Base-by-base conservation (phyloP, 2,113 vertebrate genomes). In the Numenius arquata region DNA sequence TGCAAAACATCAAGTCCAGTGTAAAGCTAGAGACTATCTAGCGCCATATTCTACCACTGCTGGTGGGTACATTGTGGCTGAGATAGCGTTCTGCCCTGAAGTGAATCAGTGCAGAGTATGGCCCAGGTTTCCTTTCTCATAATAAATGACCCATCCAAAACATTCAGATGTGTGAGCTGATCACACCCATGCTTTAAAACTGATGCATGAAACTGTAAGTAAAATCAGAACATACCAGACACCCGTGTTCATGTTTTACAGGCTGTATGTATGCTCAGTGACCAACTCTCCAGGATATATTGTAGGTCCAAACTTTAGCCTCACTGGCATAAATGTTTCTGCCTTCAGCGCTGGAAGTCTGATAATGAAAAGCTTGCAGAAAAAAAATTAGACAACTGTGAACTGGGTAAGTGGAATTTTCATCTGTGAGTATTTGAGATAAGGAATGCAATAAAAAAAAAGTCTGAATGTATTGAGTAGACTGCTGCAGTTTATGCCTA, bases 371-470 rank as follows among this genome's bases (percentile, higher is more conserved):
- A 34, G 15, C 20, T 89, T 86, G 20, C 43, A 82, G n/a, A 36
- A 82, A 80, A 72, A 73, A 43, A 56, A n/a, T 20, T 41, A 82
- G 34, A 81, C 59, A 63, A 55, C 47, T 88, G 34, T 85, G 48
- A 94, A 47, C 34, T 34, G 47, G 8, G 8, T 72, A 89, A 89
- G 47, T 59, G 43, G 53, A 81, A 36, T 89, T 96, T 91, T 84
- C 0, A 0, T 59, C 73, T 89, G 43, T 72, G 66, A 68, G 40
- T 15, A 27, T 87, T 91, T 55, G 56, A 88, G 88, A 79, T 78
- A 91, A 89, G 48, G 58, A 91, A 43, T 56, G 34, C 43, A 95
- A 72, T 82, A 91, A 88, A 50, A 85, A 95, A 89, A 80, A 85
- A 77, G 36, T 84, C 55, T 91, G 71, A 82, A 89, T 45, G 15